Conservation (phyloP, 2,888 invertebrate species). For the Microctonus brassicae region DNA sequence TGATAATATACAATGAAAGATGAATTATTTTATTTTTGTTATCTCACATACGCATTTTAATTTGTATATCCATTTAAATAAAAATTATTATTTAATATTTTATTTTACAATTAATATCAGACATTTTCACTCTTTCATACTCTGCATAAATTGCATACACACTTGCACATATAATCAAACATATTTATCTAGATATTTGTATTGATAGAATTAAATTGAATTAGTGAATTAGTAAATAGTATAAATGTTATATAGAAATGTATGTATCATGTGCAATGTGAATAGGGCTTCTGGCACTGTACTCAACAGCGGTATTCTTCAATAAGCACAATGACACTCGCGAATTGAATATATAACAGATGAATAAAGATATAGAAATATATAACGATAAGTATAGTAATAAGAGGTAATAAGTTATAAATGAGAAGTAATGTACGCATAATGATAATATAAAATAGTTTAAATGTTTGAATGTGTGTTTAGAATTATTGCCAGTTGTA, state of each 20-base stretch:
- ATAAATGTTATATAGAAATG: background rate
- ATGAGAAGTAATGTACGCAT: background rate
- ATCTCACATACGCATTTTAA: too few relatives aligned
- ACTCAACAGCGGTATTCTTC: constrained; percentile 21
- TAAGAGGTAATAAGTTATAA: background rate
- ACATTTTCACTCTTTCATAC: too few relatives aligned
- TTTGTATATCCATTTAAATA: too few relatives aligned
- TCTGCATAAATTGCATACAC: too few relatives aligned
- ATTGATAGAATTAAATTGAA: background rate
- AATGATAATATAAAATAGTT: background rate
- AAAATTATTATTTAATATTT: too few relatives aligned
- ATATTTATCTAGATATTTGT: too few relatives aligned
- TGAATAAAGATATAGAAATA: background rate
- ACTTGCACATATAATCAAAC: too few relatives aligned
- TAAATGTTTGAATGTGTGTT: background rate
- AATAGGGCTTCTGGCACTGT: constrained; percentile 1
- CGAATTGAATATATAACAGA: constrained; percentile 1
- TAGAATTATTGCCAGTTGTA: background rate
- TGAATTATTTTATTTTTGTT: too few relatives aligned
- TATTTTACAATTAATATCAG: too few relatives aligned
- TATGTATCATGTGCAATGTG: constrained; percentile 16
- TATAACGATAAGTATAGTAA: background rate
- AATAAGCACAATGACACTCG: constrained; percentile 28
- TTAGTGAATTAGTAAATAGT: background rate
- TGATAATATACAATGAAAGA: background rate